These are phyloP conservation scores for Saxicola maurus DNA, from an alignment of 2,797 vertebrate species.

Conservation along the genomic window DNA sequence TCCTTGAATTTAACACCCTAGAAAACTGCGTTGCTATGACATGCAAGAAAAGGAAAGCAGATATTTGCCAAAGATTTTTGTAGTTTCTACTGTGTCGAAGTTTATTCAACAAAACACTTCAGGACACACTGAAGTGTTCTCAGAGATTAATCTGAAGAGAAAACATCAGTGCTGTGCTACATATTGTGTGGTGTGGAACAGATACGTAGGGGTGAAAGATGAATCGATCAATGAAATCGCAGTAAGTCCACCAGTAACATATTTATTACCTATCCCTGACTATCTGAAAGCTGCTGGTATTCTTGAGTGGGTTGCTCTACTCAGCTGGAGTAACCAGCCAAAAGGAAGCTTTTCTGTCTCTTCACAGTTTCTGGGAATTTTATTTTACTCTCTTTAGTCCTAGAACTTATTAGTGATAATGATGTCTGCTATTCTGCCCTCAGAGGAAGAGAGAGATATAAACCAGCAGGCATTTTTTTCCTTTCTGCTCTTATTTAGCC, in stretches of 20 bases:
- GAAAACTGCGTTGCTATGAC: not conserved
- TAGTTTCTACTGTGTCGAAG: not conserved
- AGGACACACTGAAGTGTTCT: not conserved
- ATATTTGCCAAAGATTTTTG: not conserved
- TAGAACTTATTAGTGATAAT: not conserved
- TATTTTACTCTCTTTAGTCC: not conserved
- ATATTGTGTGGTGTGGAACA: not conserved
- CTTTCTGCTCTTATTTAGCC: not conserved
- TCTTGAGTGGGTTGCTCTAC: not conserved
- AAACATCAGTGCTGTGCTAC: not conserved
- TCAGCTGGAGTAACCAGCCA: not conserved
- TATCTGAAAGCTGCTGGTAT: not conserved
- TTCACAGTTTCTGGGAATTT: not conserved
- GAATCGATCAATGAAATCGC: fast-evolving
- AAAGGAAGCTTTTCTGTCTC: not conserved
- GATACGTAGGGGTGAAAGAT: not conserved
- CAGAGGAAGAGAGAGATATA: not conserved
- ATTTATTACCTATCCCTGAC: not conserved
- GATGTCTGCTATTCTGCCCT: not conserved
- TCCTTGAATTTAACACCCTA: not conserved
- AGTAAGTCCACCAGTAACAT: not conserved
- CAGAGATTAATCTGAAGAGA: not conserved
- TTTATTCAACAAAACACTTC: not conserved
- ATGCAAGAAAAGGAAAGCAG: not conserved
- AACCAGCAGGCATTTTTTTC: not conserved